These are phyloP conservation scores for Amniataba percoides DNA, from an alignment of 2,797 vertebrate genomes.

Conservation along the genomic window DNA sequence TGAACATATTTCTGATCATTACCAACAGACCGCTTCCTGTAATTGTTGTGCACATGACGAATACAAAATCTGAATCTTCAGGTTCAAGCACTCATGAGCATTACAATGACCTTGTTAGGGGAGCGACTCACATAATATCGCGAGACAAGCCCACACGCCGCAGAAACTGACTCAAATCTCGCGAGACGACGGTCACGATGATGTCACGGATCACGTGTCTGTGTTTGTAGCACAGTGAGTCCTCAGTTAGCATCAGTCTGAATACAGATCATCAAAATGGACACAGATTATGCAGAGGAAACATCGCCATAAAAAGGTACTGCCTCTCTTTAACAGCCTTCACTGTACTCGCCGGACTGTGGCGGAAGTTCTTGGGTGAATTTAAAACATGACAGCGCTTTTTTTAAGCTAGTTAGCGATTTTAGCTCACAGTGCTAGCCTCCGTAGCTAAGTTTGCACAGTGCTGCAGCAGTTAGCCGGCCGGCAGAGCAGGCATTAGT, in stretches of 20 bases:
- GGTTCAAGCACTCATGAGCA: background rate
- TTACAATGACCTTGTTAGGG: constrained; percentile 36
- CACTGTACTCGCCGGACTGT: rapidly evolving
- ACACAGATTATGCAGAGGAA: constrained; percentile 60
- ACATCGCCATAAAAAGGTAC: constrained; percentile 67
- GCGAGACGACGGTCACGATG: constrained; percentile 30
- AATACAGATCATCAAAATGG: constrained; percentile 69
- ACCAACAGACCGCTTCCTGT: no score
- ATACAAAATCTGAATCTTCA: no score
- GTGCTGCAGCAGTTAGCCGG: constrained; percentile 30
- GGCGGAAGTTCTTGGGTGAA: background rate
- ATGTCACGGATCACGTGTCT: constrained; percentile 59
- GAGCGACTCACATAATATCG: constrained; percentile 33
- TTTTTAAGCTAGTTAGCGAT: constrained; percentile 17
- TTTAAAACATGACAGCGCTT: constrained; percentile 11
- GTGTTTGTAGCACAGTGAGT: constrained; percentile 60
- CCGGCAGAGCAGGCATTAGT: constrained; percentile 22
- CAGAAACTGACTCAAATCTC: background rate
- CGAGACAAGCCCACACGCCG: constrained; percentile 22
- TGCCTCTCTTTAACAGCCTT: rapidly evolving
- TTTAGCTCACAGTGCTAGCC: constrained; percentile 48
- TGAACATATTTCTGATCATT: no score
- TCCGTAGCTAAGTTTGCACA: constrained; percentile 39
- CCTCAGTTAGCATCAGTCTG: constrained; percentile 6
- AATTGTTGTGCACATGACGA: no score